These are phyloP conservation scores for Calliopum simillimum DNA, from an alignment of 2,888 invertebrate species.

Conservation along the genomic window DNA sequence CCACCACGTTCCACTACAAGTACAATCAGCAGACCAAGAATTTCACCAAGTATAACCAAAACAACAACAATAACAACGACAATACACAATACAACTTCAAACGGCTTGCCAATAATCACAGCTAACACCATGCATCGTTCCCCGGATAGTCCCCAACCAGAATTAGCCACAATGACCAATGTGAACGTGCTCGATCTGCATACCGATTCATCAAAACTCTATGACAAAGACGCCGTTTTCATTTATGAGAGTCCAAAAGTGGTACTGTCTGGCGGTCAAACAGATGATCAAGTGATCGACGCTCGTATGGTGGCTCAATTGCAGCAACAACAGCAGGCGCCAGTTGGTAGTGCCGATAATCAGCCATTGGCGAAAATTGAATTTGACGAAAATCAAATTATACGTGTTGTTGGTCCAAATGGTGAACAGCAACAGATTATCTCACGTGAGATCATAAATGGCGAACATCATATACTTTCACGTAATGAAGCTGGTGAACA, in stretches of 20 bases:
- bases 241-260: constrained; percentile 66
- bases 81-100: too few relatives aligned
- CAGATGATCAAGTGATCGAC: constrained; percentile 65
- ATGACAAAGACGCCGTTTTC: constrained; percentile 66
- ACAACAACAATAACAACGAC: constrained; percentile 51
- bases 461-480: constrained; percentile 67
- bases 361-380: constrained; percentile 67
- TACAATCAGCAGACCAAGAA: neutral
- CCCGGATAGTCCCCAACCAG: constrained; percentile 77
- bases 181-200: constrained; percentile 83
- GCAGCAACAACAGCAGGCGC: constrained; percentile 52
- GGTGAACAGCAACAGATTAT: constrained; percentile 68
- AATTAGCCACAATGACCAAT: constrained; percentile 89
- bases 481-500: constrained; percentile 68
- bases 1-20: constrained; percentile 37
- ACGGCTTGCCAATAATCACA: constrained; percentile 62
- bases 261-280: constrained; percentile 54
- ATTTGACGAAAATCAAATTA: constrained; percentile 67
- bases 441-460: constrained; percentile 67
- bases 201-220: constrained; percentile 63
- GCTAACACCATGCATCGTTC: constrained; percentile 64
- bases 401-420: constrained; percentile 67
- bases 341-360: constrained; percentile 52
- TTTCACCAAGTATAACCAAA: constrained; percentile 44
- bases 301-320: constrained; percentile 65